Percentiles rank a stretch among this genome's conserved stretches.
phyloP scores from a whole-genome alignment of 2,797 vertebrate genomes.

The Arnoldichthys spilopterus region DNA sequence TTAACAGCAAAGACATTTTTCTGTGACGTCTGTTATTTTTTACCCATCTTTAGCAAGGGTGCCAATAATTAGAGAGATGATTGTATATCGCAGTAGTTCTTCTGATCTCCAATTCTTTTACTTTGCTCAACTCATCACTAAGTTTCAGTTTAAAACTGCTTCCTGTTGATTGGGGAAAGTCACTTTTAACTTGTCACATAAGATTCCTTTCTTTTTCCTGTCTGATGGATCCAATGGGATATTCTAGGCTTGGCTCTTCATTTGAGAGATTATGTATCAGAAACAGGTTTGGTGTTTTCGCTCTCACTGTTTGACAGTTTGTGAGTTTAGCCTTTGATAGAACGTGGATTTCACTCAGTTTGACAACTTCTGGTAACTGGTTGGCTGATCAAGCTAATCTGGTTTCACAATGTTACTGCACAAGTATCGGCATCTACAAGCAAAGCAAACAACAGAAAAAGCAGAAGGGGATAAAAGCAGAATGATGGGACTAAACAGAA shows the following conservation, averaged over 20 bases:
- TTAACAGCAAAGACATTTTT: too few relatives aligned
- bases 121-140: too few relatives aligned
- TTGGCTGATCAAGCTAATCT: conserved; percentile 7
- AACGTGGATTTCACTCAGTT: background rate
- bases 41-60: too few relatives aligned
- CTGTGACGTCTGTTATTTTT: too few relatives aligned
- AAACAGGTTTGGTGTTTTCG: too few relatives aligned
- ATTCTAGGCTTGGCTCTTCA: background rate
- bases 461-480: too few relatives aligned
- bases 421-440: background rate
- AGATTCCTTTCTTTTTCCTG: background rate
- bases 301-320: background rate
- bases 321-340: background rate
- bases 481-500: background rate
- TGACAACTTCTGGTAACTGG: conserved; percentile 1
- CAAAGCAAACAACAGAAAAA: background rate
- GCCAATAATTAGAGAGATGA: too few relatives aligned
- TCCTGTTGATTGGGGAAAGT: conserved; percentile 10
- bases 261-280: background rate
- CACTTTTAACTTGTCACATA: conserved; percentile 15
- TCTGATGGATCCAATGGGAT: background rate
- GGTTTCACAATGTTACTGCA: background rate
- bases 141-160: background rate
- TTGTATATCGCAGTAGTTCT: conserved; percentile 6
- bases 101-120: conserved; percentile 14